A percentile compares a stretch with the other conserved stretches of the same genome.
phyloP scores from a whole-genome alignment of 1,140 invertebrate genomes.

The Cydia pomonella region DNA sequence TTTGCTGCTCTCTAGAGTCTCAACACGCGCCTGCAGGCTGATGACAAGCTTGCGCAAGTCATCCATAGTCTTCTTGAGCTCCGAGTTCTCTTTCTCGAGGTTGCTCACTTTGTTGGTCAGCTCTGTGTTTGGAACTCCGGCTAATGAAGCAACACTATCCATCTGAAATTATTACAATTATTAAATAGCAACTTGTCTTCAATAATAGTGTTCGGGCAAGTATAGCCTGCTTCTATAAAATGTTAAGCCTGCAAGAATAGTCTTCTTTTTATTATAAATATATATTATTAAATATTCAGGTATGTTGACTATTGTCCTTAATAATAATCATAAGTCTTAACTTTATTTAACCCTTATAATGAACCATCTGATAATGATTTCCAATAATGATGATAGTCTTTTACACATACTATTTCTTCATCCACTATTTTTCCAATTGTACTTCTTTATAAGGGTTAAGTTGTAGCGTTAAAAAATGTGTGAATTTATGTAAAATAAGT shows the following conservation, averaged over 20 bases:
- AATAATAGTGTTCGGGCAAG: too few species aligned
- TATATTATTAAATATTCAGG: not conserved
- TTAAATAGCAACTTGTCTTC: slow-evolving; percentile 10
- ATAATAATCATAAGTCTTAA: not conserved
- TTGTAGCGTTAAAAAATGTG: slow-evolving; percentile 37
- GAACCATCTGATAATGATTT: slow-evolving; percentile 36
- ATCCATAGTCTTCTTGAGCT: slow-evolving; percentile 70
- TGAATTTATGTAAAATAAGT: slow-evolving; percentile 43
- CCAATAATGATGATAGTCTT: not conserved
- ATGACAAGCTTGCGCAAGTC: slow-evolving; percentile 68
- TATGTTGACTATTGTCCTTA: not conserved
- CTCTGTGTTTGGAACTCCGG: slow-evolving; percentile 74
- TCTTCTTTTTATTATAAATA: not conserved
- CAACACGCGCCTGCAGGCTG: slow-evolving; percentile 67
- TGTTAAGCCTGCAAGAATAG: too few species aligned
- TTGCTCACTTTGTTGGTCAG: slow-evolving; percentile 70
- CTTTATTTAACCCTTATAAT: slow-evolving; percentile 36
- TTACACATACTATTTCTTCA: not conserved
- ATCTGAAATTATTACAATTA: slow-evolving; percentile 65
- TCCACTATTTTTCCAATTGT: slow-evolving; percentile 38
- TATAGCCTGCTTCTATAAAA: too few species aligned
- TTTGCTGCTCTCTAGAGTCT: slow-evolving; percentile 54
- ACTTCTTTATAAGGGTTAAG: slow-evolving; percentile 19
- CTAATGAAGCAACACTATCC: slow-evolving; percentile 77
- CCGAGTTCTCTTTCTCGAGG: slow-evolving; percentile 76